Evolutionary conservation across 2,797 vertebrate genomes (phyloP).

Genomic region (Menidia menidia): DNA sequence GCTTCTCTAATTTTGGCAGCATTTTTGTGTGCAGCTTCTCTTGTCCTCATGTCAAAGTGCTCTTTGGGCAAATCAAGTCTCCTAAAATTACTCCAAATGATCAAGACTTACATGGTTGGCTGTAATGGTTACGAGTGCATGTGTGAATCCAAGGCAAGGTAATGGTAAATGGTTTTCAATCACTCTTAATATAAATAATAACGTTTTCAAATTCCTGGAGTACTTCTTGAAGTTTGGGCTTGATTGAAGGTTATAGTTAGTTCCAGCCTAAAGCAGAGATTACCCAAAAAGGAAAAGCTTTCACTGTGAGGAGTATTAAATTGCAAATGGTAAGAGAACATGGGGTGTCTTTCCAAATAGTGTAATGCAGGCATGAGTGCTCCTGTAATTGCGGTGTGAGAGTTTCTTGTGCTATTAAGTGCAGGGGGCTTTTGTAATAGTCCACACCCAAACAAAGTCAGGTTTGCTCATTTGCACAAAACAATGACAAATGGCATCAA

Average conservation of each 20-base stretch:
- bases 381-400: constrained; percentile 13
- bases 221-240: not conserved
- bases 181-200: not conserved
- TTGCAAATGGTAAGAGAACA: constrained; percentile 5
- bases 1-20: not conserved
- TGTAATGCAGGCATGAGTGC: constrained; percentile 1
- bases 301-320: not conserved
- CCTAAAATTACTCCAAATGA: constrained; percentile 8
- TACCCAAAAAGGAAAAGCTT: not conserved
- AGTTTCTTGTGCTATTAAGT: constrained; percentile 21
- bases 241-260: not conserved
- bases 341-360: constrained; percentile 4
- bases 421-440: constrained; percentile 22
- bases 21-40: not conserved
- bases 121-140: not conserved
- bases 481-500: constrained; percentile 47
- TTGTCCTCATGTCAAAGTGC: constrained; percentile 6
- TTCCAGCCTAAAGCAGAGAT: not conserved
- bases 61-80: not conserved
- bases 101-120: constrained; percentile 1
- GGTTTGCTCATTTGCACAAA: constrained; percentile 36
- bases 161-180: not conserved
- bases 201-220: not conserved
- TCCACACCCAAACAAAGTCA: constrained; percentile 30
- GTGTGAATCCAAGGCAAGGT: not conserved